phyloP scores from a whole-genome alignment of 2,888 invertebrate genomes.

The Platycnemis pennipes region DNA sequence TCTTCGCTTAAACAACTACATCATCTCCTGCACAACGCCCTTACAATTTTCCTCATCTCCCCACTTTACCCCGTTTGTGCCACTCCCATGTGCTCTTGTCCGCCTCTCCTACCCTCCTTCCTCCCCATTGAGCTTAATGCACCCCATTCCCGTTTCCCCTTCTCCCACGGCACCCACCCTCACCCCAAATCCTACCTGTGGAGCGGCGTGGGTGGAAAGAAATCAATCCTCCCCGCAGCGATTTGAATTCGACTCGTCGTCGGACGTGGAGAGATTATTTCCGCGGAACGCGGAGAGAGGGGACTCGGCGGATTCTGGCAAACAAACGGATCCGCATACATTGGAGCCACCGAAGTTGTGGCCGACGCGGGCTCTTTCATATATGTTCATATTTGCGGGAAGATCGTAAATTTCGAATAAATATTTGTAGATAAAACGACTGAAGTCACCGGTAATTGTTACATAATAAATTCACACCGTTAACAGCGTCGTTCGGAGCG shows the following conservation, averaged over 20 bases:
- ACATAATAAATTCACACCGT: no score
- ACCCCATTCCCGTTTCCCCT: not conserved
- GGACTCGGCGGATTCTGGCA: not conserved
- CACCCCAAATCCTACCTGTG: not conserved
- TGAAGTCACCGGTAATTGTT: no score
- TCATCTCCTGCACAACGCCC: constrained; percentile 38
- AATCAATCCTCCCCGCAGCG: not conserved
- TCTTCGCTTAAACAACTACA: constrained; percentile 34
- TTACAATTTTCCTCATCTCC: constrained; percentile 31
- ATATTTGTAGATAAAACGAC: no score
- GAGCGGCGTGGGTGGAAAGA: not conserved
- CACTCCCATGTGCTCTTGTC: not conserved
- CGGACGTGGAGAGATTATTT: not conserved
- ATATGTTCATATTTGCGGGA: no score
- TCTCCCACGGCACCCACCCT: not conserved
- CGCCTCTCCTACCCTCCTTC: not conserved
- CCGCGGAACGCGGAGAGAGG: not conserved
- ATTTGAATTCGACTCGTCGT: not conserved
- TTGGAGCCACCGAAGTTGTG: not conserved
- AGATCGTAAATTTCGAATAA: no score
- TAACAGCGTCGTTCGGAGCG: no score
- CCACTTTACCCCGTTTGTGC: constrained; percentile 23
- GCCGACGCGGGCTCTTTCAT: no score
- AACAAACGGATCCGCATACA: not conserved
- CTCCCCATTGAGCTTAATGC: not conserved